Evolutionary conservation across 2,888 invertebrate species (phyloP), one percentile per base, ranked within the genome.

Genomic region (Pyrrhia umbra): DNA sequence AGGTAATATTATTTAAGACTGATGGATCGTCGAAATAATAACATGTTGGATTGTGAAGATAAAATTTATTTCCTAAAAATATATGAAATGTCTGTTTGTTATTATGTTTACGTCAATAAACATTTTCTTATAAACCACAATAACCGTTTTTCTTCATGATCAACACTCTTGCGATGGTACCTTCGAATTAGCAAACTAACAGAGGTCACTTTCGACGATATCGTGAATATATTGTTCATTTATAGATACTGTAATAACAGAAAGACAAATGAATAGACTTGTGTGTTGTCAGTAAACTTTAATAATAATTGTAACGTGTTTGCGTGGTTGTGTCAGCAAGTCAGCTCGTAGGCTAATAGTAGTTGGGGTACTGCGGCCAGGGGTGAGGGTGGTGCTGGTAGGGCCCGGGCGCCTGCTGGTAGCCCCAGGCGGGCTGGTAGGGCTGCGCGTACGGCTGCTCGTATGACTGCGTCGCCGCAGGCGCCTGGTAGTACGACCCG

Each of bases 311-410:
- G 27, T 23, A 57, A 25, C 9, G 27, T n/a, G 5, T 6, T 51
- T 50, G 43, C 15, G n/a, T 10, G 8, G 3, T 16, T n/a, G n/a
- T n/a, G n/a, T n/a, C n/a, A n/a, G n/a, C n/a, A n/a, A n/a, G n/a
- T n/a, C n/a, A n/a, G n/a, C n/a, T n/a, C n/a, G n/a, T n/a, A n/a
- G 57, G 80, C 81, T 90, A 95, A 83, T 95, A 95, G 81, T 95
- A 95, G 82, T 95, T 95, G 57, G 93, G 92, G 82, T 95, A 95
- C 75, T 95, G 93, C 20, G 91, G 91, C 95, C 95, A 95, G 30
- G 94, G 91, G 76, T 91, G 91, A 25, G 92, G 91, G 75, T 92
- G 95, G 81, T 94, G 94, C 68, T 93, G 93, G 85, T 95, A 94
- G 61, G 95, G 92, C 2, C 90, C 90, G 50, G 94, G 91, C 46